phyloP scores from a whole-genome alignment of 1,140 invertebrate genomes.

The Bacillus rossius region DNA sequence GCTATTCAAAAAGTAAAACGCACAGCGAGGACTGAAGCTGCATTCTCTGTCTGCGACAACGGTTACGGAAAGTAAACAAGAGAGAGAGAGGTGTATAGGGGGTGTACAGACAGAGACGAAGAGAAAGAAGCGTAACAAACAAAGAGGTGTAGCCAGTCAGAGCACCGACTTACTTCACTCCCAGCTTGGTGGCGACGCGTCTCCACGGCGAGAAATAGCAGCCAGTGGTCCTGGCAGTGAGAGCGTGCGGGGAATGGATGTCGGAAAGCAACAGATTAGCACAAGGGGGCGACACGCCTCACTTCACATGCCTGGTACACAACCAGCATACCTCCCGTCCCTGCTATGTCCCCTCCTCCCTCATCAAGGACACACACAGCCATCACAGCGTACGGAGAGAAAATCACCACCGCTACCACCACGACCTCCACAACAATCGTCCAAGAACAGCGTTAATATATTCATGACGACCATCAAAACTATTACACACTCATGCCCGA shows the following conservation, averaged over 20 bases:
- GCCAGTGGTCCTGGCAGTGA: conserved; percentile 53
- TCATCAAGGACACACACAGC: too few relatives aligned
- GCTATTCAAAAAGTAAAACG: neutral
- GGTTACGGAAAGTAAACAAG: conserved; percentile 10
- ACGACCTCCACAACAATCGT: too few relatives aligned
- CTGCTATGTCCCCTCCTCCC: neutral
- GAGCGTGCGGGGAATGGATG: conserved; percentile 26
- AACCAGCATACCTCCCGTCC: neutral
- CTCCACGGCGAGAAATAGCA: conserved; percentile 83
- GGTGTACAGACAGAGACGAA: too few relatives aligned
- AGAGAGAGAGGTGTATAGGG: conserved; percentile 4
- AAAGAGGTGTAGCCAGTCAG: conserved; percentile 26
- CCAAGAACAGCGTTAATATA: too few relatives aligned
- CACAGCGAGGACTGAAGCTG: neutral
- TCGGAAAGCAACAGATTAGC: conserved; percentile 41
- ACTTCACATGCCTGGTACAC: neutral
- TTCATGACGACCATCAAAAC: too few relatives aligned
- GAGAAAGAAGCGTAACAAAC: conserved; percentile 8
- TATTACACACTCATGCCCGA: too few relatives aligned
- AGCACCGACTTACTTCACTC: conserved; percentile 81
- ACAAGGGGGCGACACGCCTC: conserved; percentile 20
- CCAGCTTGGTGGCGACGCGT: conserved; percentile 84
- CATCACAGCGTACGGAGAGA: too few relatives aligned
- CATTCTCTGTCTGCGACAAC: neutral
- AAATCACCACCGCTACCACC: too few relatives aligned